phyloP scores from a whole-genome alignment of 2,888 invertebrate species.

The Oxyscelio sp. region DNA sequence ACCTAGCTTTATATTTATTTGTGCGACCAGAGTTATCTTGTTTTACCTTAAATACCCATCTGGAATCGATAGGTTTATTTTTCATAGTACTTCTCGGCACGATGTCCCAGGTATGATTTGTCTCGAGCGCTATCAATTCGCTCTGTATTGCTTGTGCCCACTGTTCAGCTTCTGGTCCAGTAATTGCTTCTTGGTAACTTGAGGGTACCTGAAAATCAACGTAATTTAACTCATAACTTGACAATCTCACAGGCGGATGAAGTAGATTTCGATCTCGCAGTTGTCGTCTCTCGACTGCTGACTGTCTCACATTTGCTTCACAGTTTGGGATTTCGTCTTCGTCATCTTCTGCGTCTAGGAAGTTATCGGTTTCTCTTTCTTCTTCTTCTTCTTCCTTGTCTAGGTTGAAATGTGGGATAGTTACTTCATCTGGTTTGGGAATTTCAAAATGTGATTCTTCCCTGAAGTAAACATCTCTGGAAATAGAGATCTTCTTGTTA shows the following conservation, averaged over 20 bases:
- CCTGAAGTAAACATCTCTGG: neutral
- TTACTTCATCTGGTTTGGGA: too few relatives aligned
- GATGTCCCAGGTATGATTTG: slow-evolving; percentile 25
- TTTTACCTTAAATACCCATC: slow-evolving; percentile 28
- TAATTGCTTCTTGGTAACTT: slow-evolving; percentile 3
- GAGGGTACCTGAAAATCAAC: neutral
- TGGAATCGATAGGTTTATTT: slow-evolving; percentile 2
- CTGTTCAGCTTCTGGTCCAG: neutral
- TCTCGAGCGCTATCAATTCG: neutral
- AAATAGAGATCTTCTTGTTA: neutral
- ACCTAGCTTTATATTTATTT: slow-evolving; percentile 9
- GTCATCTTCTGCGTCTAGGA: too few relatives aligned
- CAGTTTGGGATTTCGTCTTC: neutral
- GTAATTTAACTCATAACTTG: neutral
- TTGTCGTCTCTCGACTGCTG: neutral
- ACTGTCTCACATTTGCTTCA: neutral
- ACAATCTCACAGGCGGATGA: neutral
- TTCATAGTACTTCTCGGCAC: neutral
- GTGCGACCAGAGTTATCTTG: neutral
- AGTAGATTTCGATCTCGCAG: neutral
- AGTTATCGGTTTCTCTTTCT: too few relatives aligned
- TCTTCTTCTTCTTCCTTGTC: too few relatives aligned
- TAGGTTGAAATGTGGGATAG: too few relatives aligned
- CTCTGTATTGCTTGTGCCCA: slow-evolving; percentile 15
- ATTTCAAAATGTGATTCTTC: too few relatives aligned